phyloP scores from a whole-genome alignment of 2,888 invertebrate genomes.

The Smittia sp. region DNA sequence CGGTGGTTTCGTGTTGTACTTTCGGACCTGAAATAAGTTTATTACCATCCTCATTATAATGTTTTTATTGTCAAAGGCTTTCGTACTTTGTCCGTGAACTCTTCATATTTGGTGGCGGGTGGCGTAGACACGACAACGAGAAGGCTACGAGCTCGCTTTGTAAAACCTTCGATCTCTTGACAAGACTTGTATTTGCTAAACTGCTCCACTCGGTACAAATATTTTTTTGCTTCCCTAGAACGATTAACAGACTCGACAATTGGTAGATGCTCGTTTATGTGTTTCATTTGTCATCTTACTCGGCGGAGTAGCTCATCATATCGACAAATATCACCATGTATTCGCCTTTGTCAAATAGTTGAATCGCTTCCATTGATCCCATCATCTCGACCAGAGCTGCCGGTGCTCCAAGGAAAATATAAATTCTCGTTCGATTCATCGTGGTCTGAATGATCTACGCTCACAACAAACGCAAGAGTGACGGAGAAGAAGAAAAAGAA shows the following conservation, averaged over 20 bases:
- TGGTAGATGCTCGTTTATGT: not conserved
- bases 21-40: too few relatives aligned
- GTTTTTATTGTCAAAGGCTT: too few relatives aligned
- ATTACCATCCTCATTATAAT: too few relatives aligned
- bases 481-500: not conserved
- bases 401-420: slow-evolving; percentile 88
- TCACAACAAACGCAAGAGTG: not conserved
- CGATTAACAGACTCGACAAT: not conserved
- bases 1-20: slow-evolving; percentile 71
- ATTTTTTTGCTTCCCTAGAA: slow-evolving; percentile 67
- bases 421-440: slow-evolving; percentile 85
- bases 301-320: slow-evolving; percentile 78
- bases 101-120: slow-evolving; percentile 67
- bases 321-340: slow-evolving; percentile 95
- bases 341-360: slow-evolving; percentile 85
- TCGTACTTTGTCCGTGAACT: slow-evolving; percentile 77
- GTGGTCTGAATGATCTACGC: slow-evolving; percentile 63
- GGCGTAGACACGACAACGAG: slow-evolving; percentile 87
- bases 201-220: slow-evolving; percentile 67
- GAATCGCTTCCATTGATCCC: slow-evolving; percentile 84
- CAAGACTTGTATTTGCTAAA: slow-evolving; percentile 60
- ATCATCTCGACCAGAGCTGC: slow-evolving; percentile 85
- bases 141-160: slow-evolving; percentile 74
- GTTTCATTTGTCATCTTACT: slow-evolving; percentile 52
- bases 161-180: slow-evolving; percentile 55